Evolutionary conservation across 2,888 invertebrate genomes (phyloP).

Genomic region (Apodemia mormo): DNA sequence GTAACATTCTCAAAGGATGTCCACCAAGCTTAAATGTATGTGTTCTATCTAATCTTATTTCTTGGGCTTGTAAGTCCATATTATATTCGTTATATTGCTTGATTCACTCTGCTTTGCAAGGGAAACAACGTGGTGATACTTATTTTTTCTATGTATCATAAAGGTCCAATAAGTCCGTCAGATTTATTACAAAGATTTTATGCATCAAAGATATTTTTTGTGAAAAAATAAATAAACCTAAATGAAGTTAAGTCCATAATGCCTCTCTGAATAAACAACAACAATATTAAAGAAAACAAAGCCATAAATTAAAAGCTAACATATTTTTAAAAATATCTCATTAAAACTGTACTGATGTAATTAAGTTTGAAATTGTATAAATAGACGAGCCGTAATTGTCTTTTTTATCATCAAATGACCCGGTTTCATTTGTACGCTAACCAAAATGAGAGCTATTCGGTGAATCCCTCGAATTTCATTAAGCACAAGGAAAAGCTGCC

Average conservation of each 20-base stretch:
- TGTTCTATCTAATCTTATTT: too few relatives aligned
- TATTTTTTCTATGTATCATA: too few relatives aligned
- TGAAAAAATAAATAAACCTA: too few relatives aligned
- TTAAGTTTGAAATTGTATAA: conserved; percentile 23
- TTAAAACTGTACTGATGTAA: conserved; percentile 19
- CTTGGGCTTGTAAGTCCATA: too few relatives aligned
- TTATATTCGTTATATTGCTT: too few relatives aligned
- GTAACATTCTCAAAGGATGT: too few relatives aligned
- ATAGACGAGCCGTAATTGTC: conserved; percentile 20
- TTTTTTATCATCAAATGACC: conserved; percentile 22
- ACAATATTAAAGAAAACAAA: neutral
- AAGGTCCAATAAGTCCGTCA: too few relatives aligned
- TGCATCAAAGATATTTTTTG: too few relatives aligned
- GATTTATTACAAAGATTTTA: too few relatives aligned
- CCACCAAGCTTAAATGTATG: too few relatives aligned
- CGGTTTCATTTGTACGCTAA: conserved; percentile 22
- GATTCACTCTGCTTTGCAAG: too few relatives aligned
- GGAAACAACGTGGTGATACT: too few relatives aligned
- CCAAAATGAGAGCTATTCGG: conserved; percentile 25
- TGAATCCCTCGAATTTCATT: conserved; percentile 24
- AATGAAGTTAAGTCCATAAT: neutral
- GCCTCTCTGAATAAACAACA: neutral
- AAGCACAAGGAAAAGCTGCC: conserved; percentile 20
- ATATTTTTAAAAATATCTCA: neutral
- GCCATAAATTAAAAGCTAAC: neutral